These are phyloP conservation scores for Melanotaenia maccullochi DNA, from an alignment of 2,797 vertebrate genomes.

Conservation along the genomic window DNA sequence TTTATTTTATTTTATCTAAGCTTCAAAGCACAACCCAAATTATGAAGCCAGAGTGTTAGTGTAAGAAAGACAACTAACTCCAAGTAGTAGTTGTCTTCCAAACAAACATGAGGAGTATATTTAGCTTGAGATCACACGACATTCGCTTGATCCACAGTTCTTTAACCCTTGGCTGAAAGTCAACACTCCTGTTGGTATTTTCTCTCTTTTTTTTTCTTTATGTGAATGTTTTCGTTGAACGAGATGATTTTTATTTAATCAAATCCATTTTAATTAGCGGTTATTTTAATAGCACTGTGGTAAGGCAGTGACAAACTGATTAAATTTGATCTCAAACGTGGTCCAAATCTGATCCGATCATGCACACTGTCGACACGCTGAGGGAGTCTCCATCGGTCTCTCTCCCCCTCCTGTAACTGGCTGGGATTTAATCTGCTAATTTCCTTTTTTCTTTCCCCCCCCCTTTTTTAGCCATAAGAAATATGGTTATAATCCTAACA, in stretches of 20 bases:
- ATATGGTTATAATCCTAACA: slow-evolving; percentile 37
- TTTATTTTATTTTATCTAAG: slow-evolving; percentile 26
- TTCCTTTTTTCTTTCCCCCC: slow-evolving; percentile 16
- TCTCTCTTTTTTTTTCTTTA: slow-evolving; percentile 10
- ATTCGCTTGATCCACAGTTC: slow-evolving; percentile 33
- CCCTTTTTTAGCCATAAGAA: slow-evolving; percentile 27
- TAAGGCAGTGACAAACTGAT: slow-evolving; percentile 55
- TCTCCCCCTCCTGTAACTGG: slow-evolving; percentile 41
- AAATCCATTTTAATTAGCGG: slow-evolving; percentile 26
- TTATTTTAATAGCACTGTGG: slow-evolving; percentile 32
- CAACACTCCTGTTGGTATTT: slow-evolving; percentile 26
- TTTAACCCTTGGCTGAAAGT: slow-evolving; percentile 44
- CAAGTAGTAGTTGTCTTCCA: slow-evolving; percentile 18
- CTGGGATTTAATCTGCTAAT: slow-evolving; percentile 40
- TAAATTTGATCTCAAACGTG: slow-evolving; percentile 33
- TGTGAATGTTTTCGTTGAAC: slow-evolving; percentile 2
- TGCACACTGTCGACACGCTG: slow-evolving; percentile 19
- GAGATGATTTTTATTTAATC: slow-evolving; percentile 21
- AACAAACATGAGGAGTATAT: slow-evolving; percentile 39
- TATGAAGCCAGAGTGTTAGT: slow-evolving; percentile 50
- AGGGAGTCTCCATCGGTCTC: slow-evolving; percentile 15
- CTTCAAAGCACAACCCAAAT: slow-evolving; percentile 61
- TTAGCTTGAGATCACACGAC: slow-evolving; percentile 51
- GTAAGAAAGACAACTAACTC: slow-evolving; percentile 39
- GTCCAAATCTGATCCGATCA: slow-evolving; percentile 43